Evolutionary conservation across 2,797 vertebrate species (phyloP), one percentile per base, ranked within the genome.

Genomic region (Dendrocincla fuliginosa): DNA sequence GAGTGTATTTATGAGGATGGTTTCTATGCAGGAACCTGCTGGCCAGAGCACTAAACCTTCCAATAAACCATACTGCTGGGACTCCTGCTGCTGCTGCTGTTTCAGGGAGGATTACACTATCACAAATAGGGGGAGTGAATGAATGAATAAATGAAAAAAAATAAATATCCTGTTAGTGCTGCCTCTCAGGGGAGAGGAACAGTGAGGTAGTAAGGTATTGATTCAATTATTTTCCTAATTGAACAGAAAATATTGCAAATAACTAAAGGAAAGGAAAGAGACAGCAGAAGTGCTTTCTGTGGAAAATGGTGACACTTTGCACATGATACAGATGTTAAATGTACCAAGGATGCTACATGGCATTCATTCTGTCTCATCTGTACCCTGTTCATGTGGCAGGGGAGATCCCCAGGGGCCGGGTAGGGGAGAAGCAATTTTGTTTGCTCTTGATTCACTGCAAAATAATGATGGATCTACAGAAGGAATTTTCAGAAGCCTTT

Each of bases 171-270:
- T 18, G 10, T 76, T 83, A 70, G 41, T 47, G 55, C 44, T 69
- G 78, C 18, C 8, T 90, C 90, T 77, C 20, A 9, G 50, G 59
- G 13, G 52, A 92, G 71, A 70, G 42, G 12, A 91, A 44, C 79
- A 65, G 23, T 37, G 87, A 90, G 44, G 65, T 77, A n/a, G 35
- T 84, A 82, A 94, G 32, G 27, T 93, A 84, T 91, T 32, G 69
- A 92, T 81, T 89, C 61, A 75, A 35, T 93, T 91, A 69, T 83
- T 92, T 93, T 89, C 39, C 71, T 93, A 93, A 95, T 96, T 96
- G 90, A 95, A 89, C 35, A 84, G 53, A 90, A 97, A 73, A n/a
- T 75, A 84, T 41, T 76, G 44, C 46, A 19, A 69, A 47, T 87
- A 87, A 77, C 52, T 64, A 46, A 56, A 63, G 50, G 49, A 25